A percentile compares a stretch with the other conserved stretches of the same genome.
Evolutionary conservation across 1,140 invertebrate species (phyloP).

Genomic region (Phymorhynchus buccinoides): DNA sequence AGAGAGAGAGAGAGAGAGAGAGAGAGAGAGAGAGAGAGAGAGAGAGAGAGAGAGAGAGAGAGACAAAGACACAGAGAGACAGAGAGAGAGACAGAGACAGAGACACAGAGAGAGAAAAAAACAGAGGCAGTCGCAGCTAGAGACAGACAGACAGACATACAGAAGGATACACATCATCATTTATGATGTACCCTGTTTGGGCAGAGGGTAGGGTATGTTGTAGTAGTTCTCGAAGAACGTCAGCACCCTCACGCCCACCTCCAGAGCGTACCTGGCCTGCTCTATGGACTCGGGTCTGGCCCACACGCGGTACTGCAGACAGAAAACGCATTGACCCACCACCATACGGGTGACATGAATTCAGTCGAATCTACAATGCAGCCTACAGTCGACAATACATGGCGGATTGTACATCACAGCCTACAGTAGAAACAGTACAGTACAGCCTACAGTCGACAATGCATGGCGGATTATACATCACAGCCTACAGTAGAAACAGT

Average conservation of each 20-base stretch:
- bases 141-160: conserved; percentile 11
- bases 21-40: not conserved
- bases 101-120: conserved; percentile 29
- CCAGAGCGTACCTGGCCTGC: conserved; percentile 64
- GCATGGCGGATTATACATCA: too few relatives aligned
- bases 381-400: too few relatives aligned
- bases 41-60: not conserved
- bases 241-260: conserved; percentile 63
- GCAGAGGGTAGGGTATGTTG: conserved; percentile 67
- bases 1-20: not conserved
- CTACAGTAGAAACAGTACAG: too few relatives aligned
- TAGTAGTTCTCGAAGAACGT: conserved; percentile 73
- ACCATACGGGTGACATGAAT: too few relatives aligned
- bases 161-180: not conserved
- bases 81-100: conserved; percentile 22
- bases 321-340: not conserved
- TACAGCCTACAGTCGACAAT: too few relatives aligned
- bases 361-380: too few relatives aligned
- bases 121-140: conserved; percentile 21
- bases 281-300: conserved; percentile 59
- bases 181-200: conserved; percentile 65
- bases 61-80: not conserved
- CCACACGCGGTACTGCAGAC: conserved; percentile 65
- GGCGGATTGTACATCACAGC: too few relatives aligned
- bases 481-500: too few relatives aligned